Evolutionary conservation across 2,797 vertebrate genomes (phyloP).

Genomic region (Choloepus didactylus): DNA sequence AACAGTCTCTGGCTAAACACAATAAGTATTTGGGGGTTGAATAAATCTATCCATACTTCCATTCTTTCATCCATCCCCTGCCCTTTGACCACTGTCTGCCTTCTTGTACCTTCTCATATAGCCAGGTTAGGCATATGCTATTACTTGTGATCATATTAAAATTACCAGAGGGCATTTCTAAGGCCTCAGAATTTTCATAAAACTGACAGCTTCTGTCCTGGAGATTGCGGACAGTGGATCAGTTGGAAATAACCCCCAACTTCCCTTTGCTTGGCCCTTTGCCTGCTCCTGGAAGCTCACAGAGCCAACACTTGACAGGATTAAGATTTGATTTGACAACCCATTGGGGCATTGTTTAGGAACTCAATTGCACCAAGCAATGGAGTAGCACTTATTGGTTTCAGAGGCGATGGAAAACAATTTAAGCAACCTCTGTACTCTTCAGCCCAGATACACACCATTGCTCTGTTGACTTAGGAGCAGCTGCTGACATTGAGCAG

Average conservation of each 20-base stretch:
- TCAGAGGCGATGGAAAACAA: conserved; percentile 79
- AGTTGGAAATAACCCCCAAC: background rate
- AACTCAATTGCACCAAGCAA: conserved; percentile 59
- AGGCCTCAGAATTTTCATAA: background rate
- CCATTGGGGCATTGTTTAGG: background rate
- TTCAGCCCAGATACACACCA: conserved; percentile 81
- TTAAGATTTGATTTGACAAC: conserved; percentile 74
- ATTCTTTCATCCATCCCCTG: background rate
- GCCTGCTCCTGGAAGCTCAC: background rate
- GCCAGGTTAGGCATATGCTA: background rate
- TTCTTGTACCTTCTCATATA: background rate
- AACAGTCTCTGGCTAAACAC: background rate
- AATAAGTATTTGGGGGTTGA: background rate
- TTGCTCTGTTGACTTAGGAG: conserved; percentile 80
- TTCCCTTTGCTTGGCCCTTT: background rate
- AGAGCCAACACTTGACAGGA: conserved; percentile 43
- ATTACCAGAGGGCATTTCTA: background rate
- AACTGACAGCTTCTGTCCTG: background rate
- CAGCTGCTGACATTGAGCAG: conserved; percentile 71
- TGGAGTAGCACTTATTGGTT: conserved; percentile 84
- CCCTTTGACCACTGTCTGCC: background rate
- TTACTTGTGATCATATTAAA: background rate
- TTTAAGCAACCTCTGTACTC: conserved; percentile 73
- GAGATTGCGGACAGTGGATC: background rate
- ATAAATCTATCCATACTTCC: background rate